Evolutionary conservation across 1,140 invertebrate species (phyloP).

Genomic region (Trichonephila clavata): DNA sequence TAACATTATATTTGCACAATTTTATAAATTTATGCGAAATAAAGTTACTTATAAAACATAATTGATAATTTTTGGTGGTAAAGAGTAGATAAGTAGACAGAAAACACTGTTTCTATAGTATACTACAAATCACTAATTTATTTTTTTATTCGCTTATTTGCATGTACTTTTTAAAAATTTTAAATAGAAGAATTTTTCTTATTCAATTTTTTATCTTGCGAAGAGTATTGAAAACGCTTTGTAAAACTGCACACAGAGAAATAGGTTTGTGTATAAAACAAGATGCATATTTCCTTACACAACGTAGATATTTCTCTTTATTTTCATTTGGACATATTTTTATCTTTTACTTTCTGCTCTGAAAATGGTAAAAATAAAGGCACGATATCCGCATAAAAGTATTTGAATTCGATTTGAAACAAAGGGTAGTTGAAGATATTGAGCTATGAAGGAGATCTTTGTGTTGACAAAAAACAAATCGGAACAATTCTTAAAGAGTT

Average conservation of each 20-base stretch:
- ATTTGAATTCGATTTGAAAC: constrained; percentile 34
- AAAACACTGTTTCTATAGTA: no score
- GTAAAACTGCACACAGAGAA: neutral
- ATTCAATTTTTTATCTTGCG: no score
- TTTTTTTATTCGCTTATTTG: neutral
- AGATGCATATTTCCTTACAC: constrained; percentile 1
- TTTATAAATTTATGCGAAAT: no score
- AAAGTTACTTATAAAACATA: no score
- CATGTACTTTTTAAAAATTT: neutral
- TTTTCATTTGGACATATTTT: neutral
- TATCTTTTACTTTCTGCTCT: neutral
- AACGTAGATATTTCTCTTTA: neutral
- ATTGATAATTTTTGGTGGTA: no score
- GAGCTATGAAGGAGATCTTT: constrained; percentile 32
- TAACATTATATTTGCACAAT: no score
- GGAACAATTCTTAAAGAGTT: constrained; percentile 33
- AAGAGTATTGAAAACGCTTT: neutral
- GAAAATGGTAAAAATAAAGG: neutral
- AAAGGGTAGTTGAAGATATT: constrained; percentile 49
- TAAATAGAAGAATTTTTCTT: no score
- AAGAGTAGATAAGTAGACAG: no score
- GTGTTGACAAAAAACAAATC: constrained; percentile 20
- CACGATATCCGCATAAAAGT: constrained; percentile 29
- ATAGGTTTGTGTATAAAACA: neutral
- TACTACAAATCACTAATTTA: no score